Conservation (phyloP, 1,140 invertebrate species). For the Pinna nobilis region DNA sequence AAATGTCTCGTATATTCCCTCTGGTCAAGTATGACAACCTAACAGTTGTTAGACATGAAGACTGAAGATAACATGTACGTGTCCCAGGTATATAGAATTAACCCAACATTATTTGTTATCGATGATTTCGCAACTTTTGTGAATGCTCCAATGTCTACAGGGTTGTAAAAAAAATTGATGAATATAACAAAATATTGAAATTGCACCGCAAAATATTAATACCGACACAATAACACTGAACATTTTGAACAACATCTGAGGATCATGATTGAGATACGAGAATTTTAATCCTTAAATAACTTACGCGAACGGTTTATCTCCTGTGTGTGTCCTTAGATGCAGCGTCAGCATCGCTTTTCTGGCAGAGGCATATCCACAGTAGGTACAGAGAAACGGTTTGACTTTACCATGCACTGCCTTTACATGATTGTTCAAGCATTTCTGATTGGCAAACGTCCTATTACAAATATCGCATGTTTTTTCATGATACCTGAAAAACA, state of each 20-base stretch:
- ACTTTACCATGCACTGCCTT: conserved; percentile 86
- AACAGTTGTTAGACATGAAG: too few relatives aligned
- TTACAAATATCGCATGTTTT: conserved; percentile 83
- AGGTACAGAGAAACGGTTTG: conserved; percentile 85
- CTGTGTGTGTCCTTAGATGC: conserved; percentile 84
- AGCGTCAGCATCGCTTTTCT: conserved; percentile 79
- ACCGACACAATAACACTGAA: too few relatives aligned
- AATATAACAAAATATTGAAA: not conserved
- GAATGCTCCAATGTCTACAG: too few relatives aligned
- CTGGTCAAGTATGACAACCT: too few relatives aligned
- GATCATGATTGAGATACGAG: too few relatives aligned
- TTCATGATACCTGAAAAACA: conserved; percentile 75
- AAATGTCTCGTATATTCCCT: too few relatives aligned
- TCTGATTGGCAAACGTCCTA: conserved; percentile 83
- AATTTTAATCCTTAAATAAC: conserved; percentile 22
- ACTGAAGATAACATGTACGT: too few relatives aligned
- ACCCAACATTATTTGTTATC: too few relatives aligned
- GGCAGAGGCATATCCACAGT: conserved; percentile 84
- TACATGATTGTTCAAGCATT: conserved; percentile 85
- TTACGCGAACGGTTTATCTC: conserved; percentile 74
- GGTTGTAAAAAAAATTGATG: not conserved
- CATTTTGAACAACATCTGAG: too few relatives aligned
- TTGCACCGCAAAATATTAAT: not conserved
- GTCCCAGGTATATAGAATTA: too few relatives aligned
- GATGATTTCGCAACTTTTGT: too few relatives aligned